Evolutionary conservation across 2,888 invertebrate genomes (phyloP), one percentile per base, ranked within the genome.

Genomic region (Chrysina gloriosa): DNA sequence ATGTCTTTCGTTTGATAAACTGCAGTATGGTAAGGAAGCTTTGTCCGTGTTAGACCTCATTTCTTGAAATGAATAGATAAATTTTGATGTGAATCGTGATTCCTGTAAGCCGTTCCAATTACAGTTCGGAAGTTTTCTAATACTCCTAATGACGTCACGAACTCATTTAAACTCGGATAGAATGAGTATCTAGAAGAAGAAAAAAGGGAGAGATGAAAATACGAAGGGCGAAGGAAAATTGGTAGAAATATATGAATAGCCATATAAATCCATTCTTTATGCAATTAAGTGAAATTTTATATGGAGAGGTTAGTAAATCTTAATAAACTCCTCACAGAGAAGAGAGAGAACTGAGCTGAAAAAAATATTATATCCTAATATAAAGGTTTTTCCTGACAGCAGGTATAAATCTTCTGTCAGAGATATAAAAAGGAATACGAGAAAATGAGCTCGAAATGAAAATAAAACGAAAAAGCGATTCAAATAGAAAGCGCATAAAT

Each of bases 281-380:
- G 50, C 68, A 68, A 68, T 67, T 67, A 67, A 67, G 67, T 52
- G 63, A 63, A 68, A 68, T 63, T 68, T 68, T 63, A 54, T 63
- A 54, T 54, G 42, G 63, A 63, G 39, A 42, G 50, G 68, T 68
- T 68, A 68, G 52, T 68, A 68, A 68, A 68, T 68, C 68, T 68
- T 65, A 65, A 68, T 68, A 68, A 68, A 69, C 67, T 63, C 47
- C 48, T 36, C 69, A 45, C 48, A 63, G 67, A 69, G 58, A 68
- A 11, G 29, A 56, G 54, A 65, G 69, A 56, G 54, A 67, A 54
- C 27, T 54, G 68, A 65, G 65, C 64, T 52, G 71, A 67, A 70
- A 82, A 81, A 81, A 82, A 82, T 81, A 81, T 82, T 82, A 81
- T 79, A 81, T 81, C 81, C 80, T 81, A 81, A 82, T 82, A 82